Conservation (phyloP, 2,113 vertebrate genomes). For the Corydoras maculifer region DNA sequence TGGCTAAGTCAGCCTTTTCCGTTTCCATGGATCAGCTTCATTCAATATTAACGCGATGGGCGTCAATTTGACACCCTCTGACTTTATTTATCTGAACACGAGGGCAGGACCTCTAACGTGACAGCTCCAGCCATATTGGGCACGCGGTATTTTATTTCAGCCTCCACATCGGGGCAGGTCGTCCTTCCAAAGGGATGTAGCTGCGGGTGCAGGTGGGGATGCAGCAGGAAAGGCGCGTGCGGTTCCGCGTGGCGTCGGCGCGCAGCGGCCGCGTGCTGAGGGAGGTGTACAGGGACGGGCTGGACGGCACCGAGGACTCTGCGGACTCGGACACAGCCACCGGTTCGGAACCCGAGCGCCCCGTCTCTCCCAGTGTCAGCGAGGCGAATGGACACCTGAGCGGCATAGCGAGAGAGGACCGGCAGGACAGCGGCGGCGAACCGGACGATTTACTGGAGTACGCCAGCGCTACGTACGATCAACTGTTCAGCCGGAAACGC, state of each 20-base stretch:
- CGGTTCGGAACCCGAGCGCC: conserved; percentile 69
- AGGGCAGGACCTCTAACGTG: conserved; percentile 23
- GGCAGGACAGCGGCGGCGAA: conserved; percentile 67
- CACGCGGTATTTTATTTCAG: background rate
- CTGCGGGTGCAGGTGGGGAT: conserved; percentile 47
- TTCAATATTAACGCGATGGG: conserved; percentile 43
- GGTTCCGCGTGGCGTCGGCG: conserved; percentile 88
- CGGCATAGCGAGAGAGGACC: conserved; percentile 46
- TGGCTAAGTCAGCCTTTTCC: background rate
- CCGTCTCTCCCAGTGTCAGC: conserved; percentile 54
- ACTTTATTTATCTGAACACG: conserved; percentile 24
- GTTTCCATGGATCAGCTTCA: conserved; percentile 41
- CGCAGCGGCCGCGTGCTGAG: conserved; percentile 85
- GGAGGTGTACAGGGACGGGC: conserved; percentile 80
- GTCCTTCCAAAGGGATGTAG: background rate
- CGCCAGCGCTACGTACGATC: conserved; percentile 77
- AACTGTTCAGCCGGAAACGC: conserved; percentile 76
- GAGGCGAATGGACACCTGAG: conserved; percentile 65
- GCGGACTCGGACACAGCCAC: conserved; percentile 78
- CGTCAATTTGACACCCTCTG: conserved; percentile 34
- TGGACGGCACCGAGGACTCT: conserved; percentile 66
- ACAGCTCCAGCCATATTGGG: background rate
- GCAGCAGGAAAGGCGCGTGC: conserved; percentile 73
- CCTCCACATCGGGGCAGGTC: no score
- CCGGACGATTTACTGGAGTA: conserved; percentile 80